Evolutionary conservation across 2,888 invertebrate species (phyloP).

Genomic region (Yponomeuta evonymella): DNA sequence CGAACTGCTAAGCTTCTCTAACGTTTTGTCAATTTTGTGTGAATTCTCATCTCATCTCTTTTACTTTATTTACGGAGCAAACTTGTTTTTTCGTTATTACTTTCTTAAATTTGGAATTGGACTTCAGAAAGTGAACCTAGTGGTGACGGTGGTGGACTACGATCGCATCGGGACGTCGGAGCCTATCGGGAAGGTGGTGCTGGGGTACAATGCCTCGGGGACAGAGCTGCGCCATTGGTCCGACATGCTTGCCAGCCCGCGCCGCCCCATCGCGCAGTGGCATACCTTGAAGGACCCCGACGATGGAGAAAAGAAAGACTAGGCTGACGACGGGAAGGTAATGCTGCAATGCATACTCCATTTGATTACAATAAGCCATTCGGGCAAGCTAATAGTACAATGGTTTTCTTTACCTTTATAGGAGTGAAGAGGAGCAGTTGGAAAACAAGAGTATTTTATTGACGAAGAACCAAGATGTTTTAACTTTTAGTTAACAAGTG

Average conservation of each 20-base stretch:
- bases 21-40: background rate
- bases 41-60: background rate
- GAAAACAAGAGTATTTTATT: background rate
- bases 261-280: constrained; percentile 99
- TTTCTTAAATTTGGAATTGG: constrained; percentile 32
- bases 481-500: background rate
- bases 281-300: constrained; percentile 99
- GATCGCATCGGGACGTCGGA: constrained; percentile 99
- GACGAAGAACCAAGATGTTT: constrained; percentile 10
- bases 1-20: background rate
- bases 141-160: constrained; percentile 99
- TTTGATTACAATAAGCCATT: no score
- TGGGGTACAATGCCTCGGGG: constrained; percentile 98
- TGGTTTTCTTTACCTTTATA: constrained; percentile 1
- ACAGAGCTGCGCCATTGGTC: constrained; percentile 99
- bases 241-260: constrained; percentile 99
- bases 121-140: constrained; percentile 97
- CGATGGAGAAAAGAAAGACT: constrained; percentile 92
- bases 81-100: no score
- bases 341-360: background rate
- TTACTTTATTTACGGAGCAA: constrained; percentile 10
- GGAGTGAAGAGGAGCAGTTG: background rate
- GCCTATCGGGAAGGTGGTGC: constrained; percentile 97
- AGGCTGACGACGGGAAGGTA: constrained; percentile 38
- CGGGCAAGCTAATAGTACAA: background rate